Conservation (phyloP, 1,140 invertebrate species). For the Listronotus oregonensis region DNA sequence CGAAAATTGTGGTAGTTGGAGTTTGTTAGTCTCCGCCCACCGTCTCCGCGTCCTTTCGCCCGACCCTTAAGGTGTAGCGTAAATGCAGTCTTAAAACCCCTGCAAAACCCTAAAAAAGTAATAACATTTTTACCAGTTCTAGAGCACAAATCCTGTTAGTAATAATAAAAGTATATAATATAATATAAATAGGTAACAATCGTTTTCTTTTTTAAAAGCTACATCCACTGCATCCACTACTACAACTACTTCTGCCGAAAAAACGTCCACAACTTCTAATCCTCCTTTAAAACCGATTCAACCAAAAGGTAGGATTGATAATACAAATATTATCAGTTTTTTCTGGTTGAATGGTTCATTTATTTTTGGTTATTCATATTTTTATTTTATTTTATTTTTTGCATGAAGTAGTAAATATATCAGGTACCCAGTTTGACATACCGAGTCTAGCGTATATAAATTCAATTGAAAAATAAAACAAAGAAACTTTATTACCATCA, state of each 20-base stretch:
- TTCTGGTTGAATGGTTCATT: slow-evolving; percentile 16
- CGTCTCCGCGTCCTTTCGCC: too few relatives aligned
- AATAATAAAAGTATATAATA: too few relatives aligned
- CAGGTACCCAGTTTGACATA: not conserved
- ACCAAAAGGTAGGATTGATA: slow-evolving; percentile 53
- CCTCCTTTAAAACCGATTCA: slow-evolving; percentile 48
- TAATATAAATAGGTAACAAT: not conserved
- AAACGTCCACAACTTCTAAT: slow-evolving; percentile 48
- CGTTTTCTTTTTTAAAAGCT: slow-evolving; percentile 48
- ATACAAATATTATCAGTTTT: slow-evolving; percentile 2
- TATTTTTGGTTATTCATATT: slow-evolving; percentile 1
- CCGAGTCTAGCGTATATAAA: not conserved
- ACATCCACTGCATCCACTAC: slow-evolving; percentile 48
- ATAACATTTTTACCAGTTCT: too few relatives aligned
- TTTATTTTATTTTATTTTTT: slow-evolving; percentile 11
- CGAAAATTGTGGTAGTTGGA: too few relatives aligned
- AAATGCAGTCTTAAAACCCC: too few relatives aligned
- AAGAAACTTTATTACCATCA: too few relatives aligned
- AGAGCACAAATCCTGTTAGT: too few relatives aligned
- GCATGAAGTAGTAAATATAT: slow-evolving; percentile 12
- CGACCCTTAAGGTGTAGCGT: too few relatives aligned
- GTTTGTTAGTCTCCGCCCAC: too few relatives aligned
- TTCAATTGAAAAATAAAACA: too few relatives aligned
- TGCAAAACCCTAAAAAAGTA: too few relatives aligned
- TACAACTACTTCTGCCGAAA: slow-evolving; percentile 43